Evolutionary conservation across 2,888 invertebrate species (phyloP), one percentile per base, ranked within the genome.

Genomic region (Cosmopolites sordidus): DNA sequence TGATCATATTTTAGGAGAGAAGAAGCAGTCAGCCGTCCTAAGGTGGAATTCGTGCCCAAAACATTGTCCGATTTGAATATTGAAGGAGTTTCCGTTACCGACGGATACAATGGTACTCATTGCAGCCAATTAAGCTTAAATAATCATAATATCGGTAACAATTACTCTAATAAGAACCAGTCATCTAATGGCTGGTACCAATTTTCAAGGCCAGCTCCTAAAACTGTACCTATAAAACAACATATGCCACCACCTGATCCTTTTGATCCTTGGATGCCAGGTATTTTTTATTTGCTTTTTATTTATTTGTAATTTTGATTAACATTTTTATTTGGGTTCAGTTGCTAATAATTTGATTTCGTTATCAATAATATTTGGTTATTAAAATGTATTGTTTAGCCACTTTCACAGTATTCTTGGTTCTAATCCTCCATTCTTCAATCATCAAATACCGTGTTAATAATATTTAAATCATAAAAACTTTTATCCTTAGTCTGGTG

Each of bases 31-130:
- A 84, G 80, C 77, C 87, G 91, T 77, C 93, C 93, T 63, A 91
- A 91, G 79, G 70, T 86, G 76, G 92, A 93, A 76, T 95, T 93
- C 75, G 84, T 89, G 68, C 93, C 94, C 68, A 94, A 93, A 80
- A 89, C 92, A 56, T 79, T 94, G 67, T 82, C 88, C 58, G 93
- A 93, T 76, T 82, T 93, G 61, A 83, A 89, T 76, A 86, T 92
- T 75, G 91, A 90, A 73, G 83, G 82, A 68, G 78, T 83, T 69
- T 30, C 15, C n/a, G 57, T 57, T 6, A 71, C 75, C 58, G 83
- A 83, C 67, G 78, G 78, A 69, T 71, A 82, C 69, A 88, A 89
- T 76, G 83, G 83, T 81, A 80, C 84, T 77, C 61, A 65, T 51
- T 48, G 52, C 30, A 54, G 51, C 51, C 56, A 63, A 44, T 51